Conservation (phyloP, 2,113 vertebrate species). For the Polypterus senegalus region DNA sequence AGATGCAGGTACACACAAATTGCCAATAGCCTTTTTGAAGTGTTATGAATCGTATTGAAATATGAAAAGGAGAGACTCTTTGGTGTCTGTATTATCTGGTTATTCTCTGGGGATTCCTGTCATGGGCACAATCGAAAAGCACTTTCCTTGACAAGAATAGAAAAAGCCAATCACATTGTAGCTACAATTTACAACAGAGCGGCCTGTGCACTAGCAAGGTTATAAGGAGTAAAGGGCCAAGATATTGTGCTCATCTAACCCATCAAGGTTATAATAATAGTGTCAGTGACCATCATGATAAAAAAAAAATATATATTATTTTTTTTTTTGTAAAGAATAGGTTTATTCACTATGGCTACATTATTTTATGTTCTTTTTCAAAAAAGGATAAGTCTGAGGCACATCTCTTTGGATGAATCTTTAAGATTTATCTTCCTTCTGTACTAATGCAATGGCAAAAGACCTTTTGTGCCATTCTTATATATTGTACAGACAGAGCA, state of each 20-base stretch:
- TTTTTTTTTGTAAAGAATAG: background rate
- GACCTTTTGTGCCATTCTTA: no score
- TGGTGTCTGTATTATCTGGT: background rate
- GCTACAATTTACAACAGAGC: slow-evolving; percentile 4
- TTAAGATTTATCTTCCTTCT: background rate
- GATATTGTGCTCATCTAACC: slow-evolving; percentile 3
- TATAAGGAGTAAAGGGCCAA: background rate
- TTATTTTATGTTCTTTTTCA: background rate
- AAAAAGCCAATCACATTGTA: slow-evolving; percentile 24
- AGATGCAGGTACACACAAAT: no score
- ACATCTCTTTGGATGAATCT: background rate
- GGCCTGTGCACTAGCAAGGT: background rate
- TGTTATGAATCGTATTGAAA: no score
- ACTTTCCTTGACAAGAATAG: slow-evolving; percentile 26
- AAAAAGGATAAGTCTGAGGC: background rate
- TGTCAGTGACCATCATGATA: background rate
- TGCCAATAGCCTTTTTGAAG: no score
- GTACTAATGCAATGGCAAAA: no score
- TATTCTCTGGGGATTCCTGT: slow-evolving; percentile 20
- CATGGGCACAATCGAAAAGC: slow-evolving; percentile 15
- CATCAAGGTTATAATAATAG: slow-evolving; percentile 3
- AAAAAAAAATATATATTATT: background rate
- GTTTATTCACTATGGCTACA: background rate
- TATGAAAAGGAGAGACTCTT: background rate
- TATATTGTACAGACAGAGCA: no score